Base-by-base conservation (phyloP, 2,113 vertebrate species). In the Larimichthys polyactis region DNA sequence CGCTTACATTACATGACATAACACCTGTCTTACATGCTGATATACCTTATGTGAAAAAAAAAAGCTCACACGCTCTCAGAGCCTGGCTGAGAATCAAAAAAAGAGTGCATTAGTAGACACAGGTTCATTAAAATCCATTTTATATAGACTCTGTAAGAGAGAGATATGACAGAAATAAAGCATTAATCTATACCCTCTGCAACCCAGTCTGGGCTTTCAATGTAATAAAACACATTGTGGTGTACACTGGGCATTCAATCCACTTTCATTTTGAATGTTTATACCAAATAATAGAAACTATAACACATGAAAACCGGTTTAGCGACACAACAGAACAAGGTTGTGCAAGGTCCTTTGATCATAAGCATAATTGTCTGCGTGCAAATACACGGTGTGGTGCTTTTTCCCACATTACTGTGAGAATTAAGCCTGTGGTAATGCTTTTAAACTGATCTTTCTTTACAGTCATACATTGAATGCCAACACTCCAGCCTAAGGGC, bases 11-110 rank as follows among this genome's bases (percentile, higher is more conserved):
- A 51, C 9, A 58, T 7, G 5, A 65, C 14, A 29, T 44, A 65
- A 5, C 29, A 17, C 11, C 48, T 8, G 24, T 55, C 20, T 48
- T 68, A 59, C 11, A 66, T 5, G 27, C 7, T 48, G 9, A 60
- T 62, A 19, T 2, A 70, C 10, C 8, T 54, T 1, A 2, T 2
- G 4, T 11, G 6, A 67, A 58, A 66, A 65, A n/a, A 2, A 40
- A 63, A 63, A 69, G 11, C 12, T 74, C n/a, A 57, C 29, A 48
- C 40, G 3, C 29, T 32, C n/a, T n/a, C 15, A 43, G 1, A 44
- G 43, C 22, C 70, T 64, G 64, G 76, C 82, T 22, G 76, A 48
- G 64, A 65, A 36, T 48, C 32, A 72, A 72, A 62, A 72, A 62
- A 55, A 72, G 7, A 71, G 52, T 32, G 2, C 40, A 71, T 43